Evolutionary conservation across 2,797 vertebrate species (phyloP), one percentile per base, ranked within the genome.

Genomic region (Silurus aristotelis): DNA sequence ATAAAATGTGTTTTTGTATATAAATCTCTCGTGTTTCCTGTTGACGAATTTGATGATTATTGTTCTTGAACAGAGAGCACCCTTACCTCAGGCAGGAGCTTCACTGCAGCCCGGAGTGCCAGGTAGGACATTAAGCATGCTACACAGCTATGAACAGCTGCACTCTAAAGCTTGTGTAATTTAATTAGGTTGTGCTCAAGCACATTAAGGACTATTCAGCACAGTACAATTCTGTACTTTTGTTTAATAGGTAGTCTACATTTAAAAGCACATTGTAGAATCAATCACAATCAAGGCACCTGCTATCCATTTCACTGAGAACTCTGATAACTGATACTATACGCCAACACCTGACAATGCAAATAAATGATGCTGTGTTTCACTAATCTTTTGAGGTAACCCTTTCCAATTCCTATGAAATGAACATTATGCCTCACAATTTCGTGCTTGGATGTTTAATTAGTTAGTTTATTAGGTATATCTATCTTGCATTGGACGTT

Each of bases 91-190:
- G 61, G 14, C 84, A 52, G 85, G 67, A 84, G 25, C 64, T 70
- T 48, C 81, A 43, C 56, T 71, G 17, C 82, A 86, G 56, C 73
- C 71, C 20, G 19, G n/a, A 13, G 13, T 76, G 56, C 70, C 85
- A 85, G 85, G 89, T 87, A 86, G 83, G 87, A 88, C 63, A 66
- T 82, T 6, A 12, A n/a, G 2, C 86, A 83, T 43, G 66, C 7
- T 43, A 52, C 43, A 56, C 19, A 20, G 55, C 55, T 60, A 77
- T 64, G 14, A 55, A 63, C 75, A 46, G 22, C 8, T 70, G 19
- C 60, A 56, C 7, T 58, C 2, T 38, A 60, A 72, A 9, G 14
- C 27, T n/a, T 52, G 14, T 48, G 43, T 80, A 66, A 52, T 66
- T 52, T 56, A 13, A 31, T 43, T 48, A 48, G 75, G 56, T 15